Evolutionary conservation across 2,797 vertebrate genomes (phyloP).

Genomic region (Epinephelus coioides): DNA sequence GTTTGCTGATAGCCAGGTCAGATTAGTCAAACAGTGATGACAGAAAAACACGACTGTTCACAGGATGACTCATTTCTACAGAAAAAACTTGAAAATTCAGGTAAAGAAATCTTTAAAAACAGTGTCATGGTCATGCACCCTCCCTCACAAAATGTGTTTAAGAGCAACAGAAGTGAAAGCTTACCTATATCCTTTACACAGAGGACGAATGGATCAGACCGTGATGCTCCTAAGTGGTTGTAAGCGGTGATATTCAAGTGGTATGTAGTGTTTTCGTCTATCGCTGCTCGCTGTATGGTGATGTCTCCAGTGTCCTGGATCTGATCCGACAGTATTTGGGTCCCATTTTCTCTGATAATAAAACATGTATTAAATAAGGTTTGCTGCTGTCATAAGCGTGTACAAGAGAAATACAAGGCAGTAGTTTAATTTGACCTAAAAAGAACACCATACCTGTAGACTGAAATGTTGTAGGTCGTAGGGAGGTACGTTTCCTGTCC

Average conservation of each 20-base stretch:
- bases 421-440: too few species aligned
- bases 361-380: neutral
- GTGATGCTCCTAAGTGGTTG: slow-evolving; percentile 85
- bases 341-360: slow-evolving; percentile 66
- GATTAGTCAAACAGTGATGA: slow-evolving; percentile 41
- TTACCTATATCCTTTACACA: slow-evolving; percentile 85
- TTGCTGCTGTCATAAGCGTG: neutral
- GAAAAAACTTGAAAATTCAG: neutral
- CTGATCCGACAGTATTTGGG: slow-evolving; percentile 2
- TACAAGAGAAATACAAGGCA: fast-evolving
- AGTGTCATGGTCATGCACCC: neutral
- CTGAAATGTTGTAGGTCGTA: slow-evolving; percentile 74
- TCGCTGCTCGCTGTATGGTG: slow-evolving; percentile 48
- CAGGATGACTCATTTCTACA: slow-evolving; percentile 33
- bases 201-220: slow-evolving; percentile 77
- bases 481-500: slow-evolving; percentile 72
- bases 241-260: slow-evolving; percentile 77
- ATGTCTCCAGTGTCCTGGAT: slow-evolving; percentile 24
- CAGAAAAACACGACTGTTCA: slow-evolving; percentile 8
- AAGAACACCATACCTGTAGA: slow-evolving; percentile 71
- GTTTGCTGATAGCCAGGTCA: slow-evolving; percentile 14
- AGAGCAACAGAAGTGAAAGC: neutral
- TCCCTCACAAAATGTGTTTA: neutral
- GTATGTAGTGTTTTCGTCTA: slow-evolving; percentile 71
- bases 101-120: neutral